These are phyloP conservation scores for Ostrea denselamellosa DNA, from an alignment of 1,140 invertebrate species.

Conservation along the genomic window DNA sequence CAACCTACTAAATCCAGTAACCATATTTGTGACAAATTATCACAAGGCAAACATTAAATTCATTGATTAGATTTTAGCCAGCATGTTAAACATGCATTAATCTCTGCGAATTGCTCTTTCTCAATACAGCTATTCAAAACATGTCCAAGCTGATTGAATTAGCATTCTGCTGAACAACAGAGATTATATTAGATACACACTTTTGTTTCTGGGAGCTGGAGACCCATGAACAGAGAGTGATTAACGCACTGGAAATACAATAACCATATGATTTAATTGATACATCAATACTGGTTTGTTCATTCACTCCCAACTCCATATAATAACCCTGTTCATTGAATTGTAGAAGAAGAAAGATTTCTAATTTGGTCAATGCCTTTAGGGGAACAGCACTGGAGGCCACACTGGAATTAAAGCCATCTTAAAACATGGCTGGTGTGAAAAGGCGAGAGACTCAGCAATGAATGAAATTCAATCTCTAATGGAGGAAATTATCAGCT, in stretches of 20 bases:
- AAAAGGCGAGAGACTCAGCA: not conserved
- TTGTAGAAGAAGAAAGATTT: not conserved
- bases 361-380: not conserved
- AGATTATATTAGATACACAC: constrained; percentile 36
- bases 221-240: not conserved
- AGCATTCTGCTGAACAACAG: constrained; percentile 9
- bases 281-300: constrained; percentile 17
- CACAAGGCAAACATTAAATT: constrained; percentile 27
- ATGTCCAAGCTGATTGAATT: constrained; percentile 34
- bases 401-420: not conserved
- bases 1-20: constrained; percentile 16
- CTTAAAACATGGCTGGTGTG: not conserved
- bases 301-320: not conserved
- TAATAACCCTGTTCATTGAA: not conserved
- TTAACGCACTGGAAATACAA: not conserved
- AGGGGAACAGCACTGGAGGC: not conserved
- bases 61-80: constrained; percentile 33
- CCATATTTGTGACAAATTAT: constrained; percentile 38
- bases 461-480: not conserved
- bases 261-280: constrained; percentile 33
- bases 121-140: constrained; percentile 14
- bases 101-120: constrained; percentile 27
- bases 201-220: constrained; percentile 18
- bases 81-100: constrained; percentile 38
- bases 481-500: constrained; percentile 6